phyloP scores from a whole-genome alignment of 64 coral and sea anemone genomes.

The Stichodactyla helianthus region DNA sequence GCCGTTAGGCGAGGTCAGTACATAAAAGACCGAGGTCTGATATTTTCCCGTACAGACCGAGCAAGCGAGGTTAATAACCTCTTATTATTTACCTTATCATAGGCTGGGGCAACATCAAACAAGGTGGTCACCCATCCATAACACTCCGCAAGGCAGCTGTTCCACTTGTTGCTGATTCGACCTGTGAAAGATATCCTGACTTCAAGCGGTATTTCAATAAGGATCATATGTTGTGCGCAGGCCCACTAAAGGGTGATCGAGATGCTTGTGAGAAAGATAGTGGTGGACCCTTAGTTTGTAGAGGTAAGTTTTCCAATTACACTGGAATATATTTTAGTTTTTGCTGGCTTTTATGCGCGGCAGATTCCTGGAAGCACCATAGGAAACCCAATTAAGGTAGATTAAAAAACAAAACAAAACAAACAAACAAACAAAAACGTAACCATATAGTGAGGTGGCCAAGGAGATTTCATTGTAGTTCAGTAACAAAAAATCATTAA shows the following conservation, averaged over 20 bases:
- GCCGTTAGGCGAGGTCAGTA: too few species aligned
- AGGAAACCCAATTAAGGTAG: too few species aligned
- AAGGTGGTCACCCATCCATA: conserved; percentile 1
- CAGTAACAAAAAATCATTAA: too few species aligned
- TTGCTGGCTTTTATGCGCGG: not conserved
- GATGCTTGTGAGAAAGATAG: conserved; percentile 22
- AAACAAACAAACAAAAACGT: too few species aligned
- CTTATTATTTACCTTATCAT: not conserved
- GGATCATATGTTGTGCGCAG: conserved; percentile 33
- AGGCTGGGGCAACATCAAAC: conserved; percentile 28
- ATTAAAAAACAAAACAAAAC: too few species aligned
- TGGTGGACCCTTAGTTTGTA: conserved; percentile 37
- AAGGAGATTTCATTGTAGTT: too few species aligned
- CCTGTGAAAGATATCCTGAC: not conserved
- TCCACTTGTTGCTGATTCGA: not conserved
- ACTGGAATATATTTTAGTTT: not conserved
- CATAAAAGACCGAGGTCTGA: too few species aligned
- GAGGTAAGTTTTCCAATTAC: conserved; percentile 18
- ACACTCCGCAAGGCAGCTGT: conserved; percentile 4
- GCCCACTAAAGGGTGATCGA: not conserved
- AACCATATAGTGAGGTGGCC: too few species aligned
- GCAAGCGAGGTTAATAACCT: too few species aligned
- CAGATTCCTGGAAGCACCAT: not conserved
- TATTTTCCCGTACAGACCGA: too few species aligned
- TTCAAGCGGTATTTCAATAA: conserved; percentile 5